These are phyloP conservation scores for Drosophila picticornis DNA, from an alignment of 2,888 invertebrate genomes.

Conservation along the genomic window DNA sequence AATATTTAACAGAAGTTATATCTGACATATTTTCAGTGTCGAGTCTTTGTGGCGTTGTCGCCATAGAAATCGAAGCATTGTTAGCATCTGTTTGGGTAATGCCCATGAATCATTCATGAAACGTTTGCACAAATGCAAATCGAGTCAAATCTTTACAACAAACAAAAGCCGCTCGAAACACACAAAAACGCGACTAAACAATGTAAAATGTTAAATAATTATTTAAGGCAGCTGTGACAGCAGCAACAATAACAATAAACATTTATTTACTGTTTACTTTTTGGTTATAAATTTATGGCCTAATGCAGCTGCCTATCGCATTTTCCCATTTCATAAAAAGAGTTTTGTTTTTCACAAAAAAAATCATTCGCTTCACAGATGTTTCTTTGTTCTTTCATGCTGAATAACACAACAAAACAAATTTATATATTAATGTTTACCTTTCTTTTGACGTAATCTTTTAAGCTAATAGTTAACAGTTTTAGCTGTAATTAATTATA, in stretches of 20 bases:
- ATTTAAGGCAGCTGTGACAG: slow-evolving; percentile 59
- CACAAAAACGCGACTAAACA: slow-evolving; percentile 70
- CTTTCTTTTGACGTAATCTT: background rate
- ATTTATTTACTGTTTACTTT: slow-evolving; percentile 77
- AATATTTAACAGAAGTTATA: background rate
- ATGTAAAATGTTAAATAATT: slow-evolving; percentile 79
- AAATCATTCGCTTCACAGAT: background rate
- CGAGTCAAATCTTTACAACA: slow-evolving; percentile 74
- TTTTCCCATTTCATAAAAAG: background rate
- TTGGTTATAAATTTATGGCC: slow-evolving; percentile 69
- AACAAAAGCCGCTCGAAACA: slow-evolving; percentile 52
- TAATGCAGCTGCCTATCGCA: slow-evolving; percentile 59
- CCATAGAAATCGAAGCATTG: slow-evolving; percentile 56
- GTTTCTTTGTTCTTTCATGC: background rate
- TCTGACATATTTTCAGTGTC: slow-evolving; percentile 30
- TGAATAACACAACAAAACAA: background rate
- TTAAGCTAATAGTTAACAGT: background rate
- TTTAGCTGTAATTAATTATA: background rate
- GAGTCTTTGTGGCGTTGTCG: slow-evolving; percentile 26
- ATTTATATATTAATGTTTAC: too few relatives aligned
- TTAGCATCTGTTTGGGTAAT: slow-evolving; percentile 67
- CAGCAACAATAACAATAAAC: slow-evolving; percentile 51
- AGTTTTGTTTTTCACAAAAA: background rate
- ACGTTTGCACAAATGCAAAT: slow-evolving; percentile 78
- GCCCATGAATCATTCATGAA: slow-evolving; percentile 78